Evolutionary conservation across 2,888 invertebrate species (phyloP).

Genomic region (Meta bourneti): DNA sequence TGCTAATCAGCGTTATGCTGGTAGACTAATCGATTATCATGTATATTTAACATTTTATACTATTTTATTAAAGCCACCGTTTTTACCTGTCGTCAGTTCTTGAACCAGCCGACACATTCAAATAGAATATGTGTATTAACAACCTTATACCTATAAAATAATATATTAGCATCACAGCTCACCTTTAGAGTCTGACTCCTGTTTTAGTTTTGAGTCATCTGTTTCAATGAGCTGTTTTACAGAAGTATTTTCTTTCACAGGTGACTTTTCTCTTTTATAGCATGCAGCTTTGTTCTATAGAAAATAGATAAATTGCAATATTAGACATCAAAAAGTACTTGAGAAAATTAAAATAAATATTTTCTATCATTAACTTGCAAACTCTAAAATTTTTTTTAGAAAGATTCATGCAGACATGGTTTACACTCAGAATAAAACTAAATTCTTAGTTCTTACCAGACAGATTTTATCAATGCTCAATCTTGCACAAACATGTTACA

Average conservation of each 20-base stretch:
- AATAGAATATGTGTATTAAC: too few species aligned
- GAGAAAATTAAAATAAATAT: neutral
- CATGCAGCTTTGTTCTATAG: neutral
- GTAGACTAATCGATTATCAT: too few species aligned
- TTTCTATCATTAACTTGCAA: neutral
- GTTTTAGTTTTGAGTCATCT: neutral
- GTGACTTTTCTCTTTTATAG: conserved; percentile 16
- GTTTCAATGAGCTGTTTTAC: neutral
- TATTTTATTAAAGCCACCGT: too few species aligned
- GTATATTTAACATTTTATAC: too few species aligned
- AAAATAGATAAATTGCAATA: neutral
- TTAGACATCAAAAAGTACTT: neutral
- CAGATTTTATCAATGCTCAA: neutral
- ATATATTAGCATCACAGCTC: too few species aligned
- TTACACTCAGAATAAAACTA: neutral
- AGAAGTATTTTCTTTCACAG: neutral
- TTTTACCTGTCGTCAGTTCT: too few species aligned
- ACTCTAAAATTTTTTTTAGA: neutral
- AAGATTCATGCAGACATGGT: too few species aligned
- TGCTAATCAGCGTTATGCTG: too few species aligned
- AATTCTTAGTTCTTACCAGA: neutral
- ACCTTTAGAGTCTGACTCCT: conserved; percentile 1
- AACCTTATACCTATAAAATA: too few species aligned
- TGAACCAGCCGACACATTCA: too few species aligned
- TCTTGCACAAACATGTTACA: neutral